Evolutionary conservation across 1,140 invertebrate genomes (phyloP).

Genomic region (Watersipora subatra): DNA sequence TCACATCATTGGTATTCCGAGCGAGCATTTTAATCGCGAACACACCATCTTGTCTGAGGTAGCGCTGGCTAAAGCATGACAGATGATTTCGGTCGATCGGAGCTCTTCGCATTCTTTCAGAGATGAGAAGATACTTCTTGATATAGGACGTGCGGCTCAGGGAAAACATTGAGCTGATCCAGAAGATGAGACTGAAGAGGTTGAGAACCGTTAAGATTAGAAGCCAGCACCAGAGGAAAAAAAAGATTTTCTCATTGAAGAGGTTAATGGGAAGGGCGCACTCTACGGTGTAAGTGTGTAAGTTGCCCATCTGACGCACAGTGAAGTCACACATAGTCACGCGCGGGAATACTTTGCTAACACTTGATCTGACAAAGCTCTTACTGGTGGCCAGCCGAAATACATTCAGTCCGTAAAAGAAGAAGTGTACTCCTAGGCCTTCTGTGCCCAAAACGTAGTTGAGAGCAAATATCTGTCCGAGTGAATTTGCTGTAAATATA

Average conservation of each 20-base stretch:
- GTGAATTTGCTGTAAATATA: too few species aligned
- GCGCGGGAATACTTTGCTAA: slow-evolving; percentile 27
- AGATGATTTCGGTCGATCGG: slow-evolving; percentile 12
- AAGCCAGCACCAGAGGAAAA: slow-evolving; percentile 38
- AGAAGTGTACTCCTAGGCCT: slow-evolving; percentile 30
- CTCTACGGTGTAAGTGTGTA: slow-evolving; percentile 20
- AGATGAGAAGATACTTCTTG: slow-evolving; percentile 19
- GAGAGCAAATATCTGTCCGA: slow-evolving; percentile 17
- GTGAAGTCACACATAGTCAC: slow-evolving; percentile 34
- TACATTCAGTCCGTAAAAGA: slow-evolving; percentile 30
- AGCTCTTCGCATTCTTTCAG: slow-evolving; percentile 11
- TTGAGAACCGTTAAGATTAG: slow-evolving; percentile 29
- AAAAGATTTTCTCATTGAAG: slow-evolving; percentile 44
- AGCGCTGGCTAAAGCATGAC: slow-evolving; percentile 13
- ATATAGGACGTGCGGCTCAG: slow-evolving; percentile 16
- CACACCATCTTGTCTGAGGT: slow-evolving; percentile 15
- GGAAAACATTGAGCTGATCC: slow-evolving; percentile 17
- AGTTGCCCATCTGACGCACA: slow-evolving; percentile 20
- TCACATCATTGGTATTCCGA: not conserved
- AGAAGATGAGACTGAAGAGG: slow-evolving; percentile 21
- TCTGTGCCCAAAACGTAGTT: slow-evolving; percentile 27
- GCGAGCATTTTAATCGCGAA: not conserved
- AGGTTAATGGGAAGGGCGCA: slow-evolving; percentile 45
- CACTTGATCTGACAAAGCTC: slow-evolving; percentile 16
- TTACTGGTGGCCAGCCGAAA: slow-evolving; percentile 14